These are phyloP conservation scores for Parapsyche elsis DNA, from an alignment of 1,140 invertebrate genomes.

Conservation along the genomic window DNA sequence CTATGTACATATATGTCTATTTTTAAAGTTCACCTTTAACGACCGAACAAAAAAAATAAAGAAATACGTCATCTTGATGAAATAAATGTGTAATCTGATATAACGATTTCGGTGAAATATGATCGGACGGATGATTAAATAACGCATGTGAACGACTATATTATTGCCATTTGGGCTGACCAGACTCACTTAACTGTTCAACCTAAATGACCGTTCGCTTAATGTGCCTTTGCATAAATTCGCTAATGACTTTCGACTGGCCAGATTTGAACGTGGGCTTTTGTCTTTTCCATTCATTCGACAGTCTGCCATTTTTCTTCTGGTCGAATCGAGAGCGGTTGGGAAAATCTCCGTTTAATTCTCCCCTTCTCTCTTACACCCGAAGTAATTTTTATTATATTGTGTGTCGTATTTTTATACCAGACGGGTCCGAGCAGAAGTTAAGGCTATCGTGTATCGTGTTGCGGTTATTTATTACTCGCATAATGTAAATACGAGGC, in stretches of 20 bases:
- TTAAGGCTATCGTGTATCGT: conserved; percentile 16
- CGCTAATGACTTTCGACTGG: background rate
- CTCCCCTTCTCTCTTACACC: no score
- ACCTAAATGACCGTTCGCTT: background rate
- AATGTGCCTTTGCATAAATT: background rate
- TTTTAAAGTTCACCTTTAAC: no score
- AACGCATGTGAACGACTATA: background rate
- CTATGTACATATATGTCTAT: no score
- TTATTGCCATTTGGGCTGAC: conserved; percentile 10
- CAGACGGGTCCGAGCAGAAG: no score
- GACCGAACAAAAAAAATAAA: no score
- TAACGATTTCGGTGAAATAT: conserved; percentile 3
- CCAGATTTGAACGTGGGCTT: background rate
- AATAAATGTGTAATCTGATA: background rate
- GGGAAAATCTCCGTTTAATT: no score
- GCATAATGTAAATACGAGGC: conserved; percentile 31
- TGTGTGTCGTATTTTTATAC: no score
- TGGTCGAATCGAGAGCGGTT: no score
- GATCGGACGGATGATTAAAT: background rate
- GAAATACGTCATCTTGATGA: no score
- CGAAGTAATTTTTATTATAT: no score
- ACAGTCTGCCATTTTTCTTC: no score
- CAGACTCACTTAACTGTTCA: no score
- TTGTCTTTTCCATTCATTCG: background rate
- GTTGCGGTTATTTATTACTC: conserved; percentile 32